These are phyloP conservation scores for Drosophila murphyi DNA, from an alignment of 1,140 invertebrate genomes.

Conservation along the genomic window DNA sequence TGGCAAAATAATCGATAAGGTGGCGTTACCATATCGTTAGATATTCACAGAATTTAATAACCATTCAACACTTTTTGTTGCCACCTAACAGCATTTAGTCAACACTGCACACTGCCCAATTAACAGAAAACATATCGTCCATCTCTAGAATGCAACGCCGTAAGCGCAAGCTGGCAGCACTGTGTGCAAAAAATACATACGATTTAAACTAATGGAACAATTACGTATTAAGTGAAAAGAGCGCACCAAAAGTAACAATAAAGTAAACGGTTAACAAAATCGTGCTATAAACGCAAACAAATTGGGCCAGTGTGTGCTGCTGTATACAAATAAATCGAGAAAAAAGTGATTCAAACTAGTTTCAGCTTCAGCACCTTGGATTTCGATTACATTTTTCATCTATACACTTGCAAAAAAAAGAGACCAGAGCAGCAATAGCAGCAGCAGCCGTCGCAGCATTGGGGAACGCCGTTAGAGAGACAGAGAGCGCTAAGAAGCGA, in stretches of 20 bases:
- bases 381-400: conserved; percentile 69
- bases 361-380: conserved; percentile 63
- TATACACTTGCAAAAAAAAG: conserved; percentile 74
- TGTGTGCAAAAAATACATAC: conserved; percentile 80
- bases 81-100: conserved; percentile 11
- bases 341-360: conserved; percentile 69
- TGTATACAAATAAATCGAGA: conserved; percentile 38
- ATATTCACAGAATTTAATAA: no score
- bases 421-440: conserved; percentile 37
- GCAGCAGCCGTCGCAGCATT: conserved; percentile 44
- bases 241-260: conserved; percentile 67
- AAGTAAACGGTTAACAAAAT: conserved; percentile 34
- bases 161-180: conserved; percentile 55
- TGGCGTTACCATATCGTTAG: neutral
- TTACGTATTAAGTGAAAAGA: conserved; percentile 82
- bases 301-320: conserved; percentile 60
- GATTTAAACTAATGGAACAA: conserved; percentile 78
- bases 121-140: conserved; percentile 22
- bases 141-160: conserved; percentile 52
- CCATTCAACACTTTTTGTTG: conserved; percentile 3
- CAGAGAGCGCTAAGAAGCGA: conserved; percentile 58
- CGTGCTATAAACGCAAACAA: conserved; percentile 41
- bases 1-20: neutral
- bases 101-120: neutral
- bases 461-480: conserved; percentile 54